phyloP scores from a whole-genome alignment of 2,888 invertebrate genomes.

The Drosophila prolongata region DNA sequence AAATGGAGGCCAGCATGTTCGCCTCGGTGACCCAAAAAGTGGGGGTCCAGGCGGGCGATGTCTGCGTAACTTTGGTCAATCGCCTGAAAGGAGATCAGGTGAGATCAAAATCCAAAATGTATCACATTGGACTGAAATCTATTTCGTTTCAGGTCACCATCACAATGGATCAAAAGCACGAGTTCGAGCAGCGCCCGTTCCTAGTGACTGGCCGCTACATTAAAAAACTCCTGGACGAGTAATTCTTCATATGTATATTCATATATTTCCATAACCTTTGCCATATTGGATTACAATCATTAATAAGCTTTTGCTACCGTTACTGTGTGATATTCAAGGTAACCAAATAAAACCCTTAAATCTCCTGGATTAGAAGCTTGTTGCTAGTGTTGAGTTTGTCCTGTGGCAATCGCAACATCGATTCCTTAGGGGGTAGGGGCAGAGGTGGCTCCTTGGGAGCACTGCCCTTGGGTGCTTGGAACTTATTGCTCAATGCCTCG shows the following conservation, averaged over 20 bases:
- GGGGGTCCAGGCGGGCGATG: slow-evolving; percentile 88
- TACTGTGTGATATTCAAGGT: background rate
- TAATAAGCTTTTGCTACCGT: too few species aligned
- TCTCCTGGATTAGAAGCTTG: slow-evolving; percentile 57
- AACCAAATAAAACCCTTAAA: slow-evolving; percentile 9
- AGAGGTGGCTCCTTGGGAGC: slow-evolving; percentile 12
- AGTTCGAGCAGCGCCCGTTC: slow-evolving; percentile 89
- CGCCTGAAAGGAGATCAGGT: slow-evolving; percentile 90
- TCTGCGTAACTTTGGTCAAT: slow-evolving; percentile 90
- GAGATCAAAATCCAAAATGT: slow-evolving; percentile 26
- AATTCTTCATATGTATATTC: background rate
- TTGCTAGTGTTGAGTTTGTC: slow-evolving; percentile 39
- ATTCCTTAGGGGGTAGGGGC: slow-evolving; percentile 21
- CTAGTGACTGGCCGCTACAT: slow-evolving; percentile 88
- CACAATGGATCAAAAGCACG: slow-evolving; percentile 86
- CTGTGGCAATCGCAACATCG: slow-evolving; percentile 48
- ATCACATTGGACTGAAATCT: background rate
- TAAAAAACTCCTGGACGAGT: slow-evolving; percentile 76
- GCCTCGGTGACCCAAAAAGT: slow-evolving; percentile 88
- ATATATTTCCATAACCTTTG: background rate
- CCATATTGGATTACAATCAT: background rate
- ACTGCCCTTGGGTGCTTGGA: slow-evolving; percentile 27
- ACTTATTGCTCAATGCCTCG: slow-evolving; percentile 63
- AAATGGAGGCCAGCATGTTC: slow-evolving; percentile 92
- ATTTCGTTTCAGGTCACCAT: slow-evolving; percentile 72